Evolutionary conservation across 2,888 invertebrate genomes (phyloP), one percentile per base, ranked within the genome.

Genomic region (Drepana falcataria): DNA sequence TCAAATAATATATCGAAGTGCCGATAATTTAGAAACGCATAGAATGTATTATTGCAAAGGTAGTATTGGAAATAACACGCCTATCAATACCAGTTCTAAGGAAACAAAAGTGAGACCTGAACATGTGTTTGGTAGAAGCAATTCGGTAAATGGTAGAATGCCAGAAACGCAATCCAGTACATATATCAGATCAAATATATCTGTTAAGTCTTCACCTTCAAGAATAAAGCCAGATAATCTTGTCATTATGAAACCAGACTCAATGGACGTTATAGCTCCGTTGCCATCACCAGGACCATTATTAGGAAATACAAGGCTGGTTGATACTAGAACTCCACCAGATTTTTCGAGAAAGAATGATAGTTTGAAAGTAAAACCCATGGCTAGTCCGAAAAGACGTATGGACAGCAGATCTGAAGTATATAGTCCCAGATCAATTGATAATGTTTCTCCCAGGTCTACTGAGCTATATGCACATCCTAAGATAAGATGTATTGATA

Each of bases 271-370:
- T 48, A 90, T 92, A 59, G 91, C 93, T 48, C 95, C 96, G 0
- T 82, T 96, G 51, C 95, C 95, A 48, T 96, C 96, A 2, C 96
- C 96, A 0, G 96, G 96, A 0, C 96, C 96, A 0, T 87, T 96
- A 60, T 88, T 96, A 35, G 96, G 96, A 3, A 96, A 95, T 72
- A 96, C 96, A 2, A 93, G 96, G 52, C 87, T 97, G 47, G 95
- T 97, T 21, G 96, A 96, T 64, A 85, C 93, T 7, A 84, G 89
- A 68, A 64, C 74, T 47, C 73, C 87, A 44, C 66, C 79, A 47
- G 94, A 93, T 56, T 88, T 87, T 55, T 73, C 73, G 51, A 82
- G 83, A 63, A 88, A 83, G 76, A 72, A 71, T 51, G 90, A 90
- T 58, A 77, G 61, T 59, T 67, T 84, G 3, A 89, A 83, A 79